A percentile compares a stretch with the other conserved stretches of the same genome.
phyloP scores from a whole-genome alignment of 2,797 vertebrate species.

The Eospalax fontanierii region DNA sequence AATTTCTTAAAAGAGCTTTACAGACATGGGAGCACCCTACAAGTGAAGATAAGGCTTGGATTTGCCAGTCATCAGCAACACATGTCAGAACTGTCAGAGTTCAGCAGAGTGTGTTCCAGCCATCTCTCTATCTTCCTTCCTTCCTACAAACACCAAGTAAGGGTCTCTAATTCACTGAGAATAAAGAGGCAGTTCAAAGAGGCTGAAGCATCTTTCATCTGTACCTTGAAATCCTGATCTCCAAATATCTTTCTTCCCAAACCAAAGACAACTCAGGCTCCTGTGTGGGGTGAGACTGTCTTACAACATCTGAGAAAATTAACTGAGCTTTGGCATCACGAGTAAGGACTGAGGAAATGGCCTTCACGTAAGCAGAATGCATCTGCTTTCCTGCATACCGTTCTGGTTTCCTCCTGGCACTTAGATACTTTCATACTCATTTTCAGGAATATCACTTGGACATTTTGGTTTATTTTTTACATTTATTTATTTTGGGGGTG shows the following conservation, averaged over 20 bases:
- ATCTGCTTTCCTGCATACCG: too few relatives aligned
- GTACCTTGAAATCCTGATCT: not conserved
- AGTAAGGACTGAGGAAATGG: not conserved
- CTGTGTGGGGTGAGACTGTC: not conserved
- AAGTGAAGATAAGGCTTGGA: not conserved
- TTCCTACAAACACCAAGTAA: not conserved
- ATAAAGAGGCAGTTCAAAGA: too few relatives aligned
- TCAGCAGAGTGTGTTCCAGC: not conserved
- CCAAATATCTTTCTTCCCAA: not conserved
- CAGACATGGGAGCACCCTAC: conserved; percentile 90
- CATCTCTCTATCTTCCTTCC: not conserved
- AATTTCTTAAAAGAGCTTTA: conserved; percentile 90
- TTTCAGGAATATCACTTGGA: not conserved
- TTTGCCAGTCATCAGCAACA: not conserved
- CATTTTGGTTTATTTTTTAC: not conserved
- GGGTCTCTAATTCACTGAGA: not conserved
- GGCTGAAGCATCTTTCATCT: too few relatives aligned
- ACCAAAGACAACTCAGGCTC: not conserved
- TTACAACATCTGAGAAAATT: not conserved
- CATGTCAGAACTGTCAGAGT: not conserved
- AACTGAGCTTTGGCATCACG: not conserved
- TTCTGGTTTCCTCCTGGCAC: not conserved
- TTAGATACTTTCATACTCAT: not conserved
- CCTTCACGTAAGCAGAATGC: not conserved
- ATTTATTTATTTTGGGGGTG: not conserved